Base-by-base conservation (phyloP, 2,113 vertebrate species). In the Scomber japonicus region DNA sequence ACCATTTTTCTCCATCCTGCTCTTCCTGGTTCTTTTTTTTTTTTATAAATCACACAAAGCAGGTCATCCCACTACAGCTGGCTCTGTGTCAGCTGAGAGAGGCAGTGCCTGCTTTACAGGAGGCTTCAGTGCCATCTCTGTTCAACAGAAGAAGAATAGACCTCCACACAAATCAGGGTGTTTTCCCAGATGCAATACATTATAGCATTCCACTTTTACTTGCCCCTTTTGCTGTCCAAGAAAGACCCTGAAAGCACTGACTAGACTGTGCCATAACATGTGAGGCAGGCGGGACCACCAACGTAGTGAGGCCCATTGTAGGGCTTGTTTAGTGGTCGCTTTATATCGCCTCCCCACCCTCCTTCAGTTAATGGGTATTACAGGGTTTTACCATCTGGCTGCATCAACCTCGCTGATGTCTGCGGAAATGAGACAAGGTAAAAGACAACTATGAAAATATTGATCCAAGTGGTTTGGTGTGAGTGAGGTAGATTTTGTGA, bases 201-300 rank as follows among this genome's bases (percentile, higher is more conserved):
- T 89, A 84, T 61, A 82, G 46, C 87, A 66, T 84, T 85, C 78
- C 82, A 69, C 77, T 61, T 79, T 69, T 55, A 50, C 66, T 73
- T 30, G 24, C 74, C 53, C 21, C 49, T 81, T 87, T 82, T 63
- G 60, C 80, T 15, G 27, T 86, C 79, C 56, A 79, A 82, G 75
- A 81, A 81, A 88, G 64, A 73, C 75, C 35, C 79, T 1, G 35
- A 84, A 57, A 82, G 74, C 64, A 73, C 81, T 40, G 70, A 78
- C 84, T 81, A 81, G 84, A 91, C 81, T 75, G 67, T 44, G 63
- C 84, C 81, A 86, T 91, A 91, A 93, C 89, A 76, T 80, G 49
- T 56, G 46, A 75, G 71, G 70, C 21, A 12, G 75, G 66, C 69
- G 68, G 78, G 91, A 92, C 89, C 92, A 92, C 90, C 92, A 91